Conservation (phyloP, 2,113 vertebrate species). For the Gymnorhina tibicen region DNA sequence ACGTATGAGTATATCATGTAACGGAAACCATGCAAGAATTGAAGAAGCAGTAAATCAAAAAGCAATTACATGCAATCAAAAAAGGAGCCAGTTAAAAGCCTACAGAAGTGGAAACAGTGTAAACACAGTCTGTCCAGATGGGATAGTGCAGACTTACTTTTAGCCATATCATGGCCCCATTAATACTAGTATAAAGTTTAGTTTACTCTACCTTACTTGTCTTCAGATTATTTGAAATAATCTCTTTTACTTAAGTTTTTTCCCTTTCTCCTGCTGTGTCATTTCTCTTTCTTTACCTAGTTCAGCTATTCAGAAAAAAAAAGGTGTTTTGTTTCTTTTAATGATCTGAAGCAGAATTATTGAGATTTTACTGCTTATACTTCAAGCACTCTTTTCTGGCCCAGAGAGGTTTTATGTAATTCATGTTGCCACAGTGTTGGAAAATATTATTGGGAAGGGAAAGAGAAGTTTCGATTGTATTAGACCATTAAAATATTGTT, state of each 20-base stretch:
- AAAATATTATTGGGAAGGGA: slow-evolving; percentile 23
- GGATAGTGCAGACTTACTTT: background rate
- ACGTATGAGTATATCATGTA: background rate
- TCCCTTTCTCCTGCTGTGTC: background rate
- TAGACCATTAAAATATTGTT: slow-evolving; percentile 16
- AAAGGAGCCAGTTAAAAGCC: background rate
- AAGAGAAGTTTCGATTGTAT: background rate
- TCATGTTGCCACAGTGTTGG: background rate
- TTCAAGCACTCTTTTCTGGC: background rate
- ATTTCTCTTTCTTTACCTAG: background rate
- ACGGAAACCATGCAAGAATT: background rate
- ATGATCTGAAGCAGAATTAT: background rate
- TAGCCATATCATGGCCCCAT: background rate
- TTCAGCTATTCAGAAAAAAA: background rate
- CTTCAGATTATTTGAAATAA: background rate
- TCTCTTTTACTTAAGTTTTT: background rate
- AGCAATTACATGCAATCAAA: background rate
- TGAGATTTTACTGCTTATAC: background rate
- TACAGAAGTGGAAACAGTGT: background rate
- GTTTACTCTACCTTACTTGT: background rate
- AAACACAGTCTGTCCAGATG: background rate
- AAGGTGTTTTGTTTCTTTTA: background rate
- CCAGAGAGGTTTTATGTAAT: background rate
- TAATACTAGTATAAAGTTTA: background rate
- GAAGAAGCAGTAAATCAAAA: background rate